phyloP scores from a whole-genome alignment of 2,113 vertebrate genomes.

The Odontophorus gujanensis region DNA sequence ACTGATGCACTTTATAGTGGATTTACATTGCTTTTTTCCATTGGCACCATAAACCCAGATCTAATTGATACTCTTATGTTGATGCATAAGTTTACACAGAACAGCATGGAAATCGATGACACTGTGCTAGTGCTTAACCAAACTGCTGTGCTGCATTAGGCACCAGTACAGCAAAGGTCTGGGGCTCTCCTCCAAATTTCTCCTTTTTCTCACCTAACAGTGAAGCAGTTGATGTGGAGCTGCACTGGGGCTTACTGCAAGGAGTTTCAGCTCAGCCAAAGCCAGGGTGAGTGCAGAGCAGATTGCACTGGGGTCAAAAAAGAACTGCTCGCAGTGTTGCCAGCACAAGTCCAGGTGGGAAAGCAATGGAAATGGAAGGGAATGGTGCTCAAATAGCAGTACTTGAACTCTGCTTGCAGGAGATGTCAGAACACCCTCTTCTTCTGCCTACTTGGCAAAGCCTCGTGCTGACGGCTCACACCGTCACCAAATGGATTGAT shows the following conservation, averaged over 20 bases:
- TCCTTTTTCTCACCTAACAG: neutral
- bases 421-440: neutral
- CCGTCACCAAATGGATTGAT: slow-evolving; percentile 27
- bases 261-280: neutral
- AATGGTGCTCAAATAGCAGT: neutral
- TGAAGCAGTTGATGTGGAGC: neutral
- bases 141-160: neutral
- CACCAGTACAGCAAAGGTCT: neutral
- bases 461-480: neutral
- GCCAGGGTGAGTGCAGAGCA: neutral
- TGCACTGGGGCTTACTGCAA: neutral
- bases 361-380: neutral
- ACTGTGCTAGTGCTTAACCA: neutral
- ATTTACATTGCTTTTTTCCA: slow-evolving; percentile 17
- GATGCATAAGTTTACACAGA: neutral
- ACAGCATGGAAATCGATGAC: neutral
- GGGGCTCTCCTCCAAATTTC: neutral
- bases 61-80: neutral
- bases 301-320: neutral
- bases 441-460: slow-evolving; percentile 49
- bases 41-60: neutral
- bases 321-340: neutral
- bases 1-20: neutral
- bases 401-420: neutral
- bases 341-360: neutral